Evolutionary conservation across 1,140 invertebrate genomes (phyloP), one percentile per base, ranked within the genome.

Genomic region (Tetramorium parvispinum): DNA sequence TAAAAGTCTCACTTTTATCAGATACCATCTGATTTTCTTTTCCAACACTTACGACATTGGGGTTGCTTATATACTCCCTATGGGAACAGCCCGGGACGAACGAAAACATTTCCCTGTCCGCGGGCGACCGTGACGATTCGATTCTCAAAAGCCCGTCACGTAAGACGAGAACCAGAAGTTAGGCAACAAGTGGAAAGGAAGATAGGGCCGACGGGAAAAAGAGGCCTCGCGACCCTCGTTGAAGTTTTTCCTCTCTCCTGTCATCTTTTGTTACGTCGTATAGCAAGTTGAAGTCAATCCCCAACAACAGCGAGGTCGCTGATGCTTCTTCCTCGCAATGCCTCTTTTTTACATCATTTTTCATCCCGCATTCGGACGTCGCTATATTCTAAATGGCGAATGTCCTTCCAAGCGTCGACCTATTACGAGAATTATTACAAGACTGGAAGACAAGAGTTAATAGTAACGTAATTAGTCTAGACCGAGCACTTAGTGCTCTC

Each of bases 101-200:
- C 40, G 70, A 61, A 85, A 75, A 78, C 46, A 81, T 79, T 85
- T 79, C 75, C 13, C 10, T 24, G 1, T 46, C 53, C 59, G 11
- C 3, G 13, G 21, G 18, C 70, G 32, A 81, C 16, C 78, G 49
- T 81, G 78, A 81, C 63, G 70, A 75, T 75, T 85, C 70, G 81
- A 85, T 85, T 85, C 59, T 85, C 70, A 57, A 73, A 85, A 61
- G 70, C 66, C 55, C 55, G 81, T 85, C 81, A 73, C 55, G 70
- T 83, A 83, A 75, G 70, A 83, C 53, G 81, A 76, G 70, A 85
- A 61, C 81, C 55, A 85, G 81, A 75, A 73, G 70, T 85, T 59
- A 61, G 55, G 81, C 81, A 85, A 85, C 81, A 85, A 85, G 70
- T 85, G 70, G 27, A 59, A 75, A 18, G 70, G 27, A 59, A 75